Evolutionary conservation across 2,888 invertebrate species (phyloP).

Genomic region (Hipparchia semele): DNA sequence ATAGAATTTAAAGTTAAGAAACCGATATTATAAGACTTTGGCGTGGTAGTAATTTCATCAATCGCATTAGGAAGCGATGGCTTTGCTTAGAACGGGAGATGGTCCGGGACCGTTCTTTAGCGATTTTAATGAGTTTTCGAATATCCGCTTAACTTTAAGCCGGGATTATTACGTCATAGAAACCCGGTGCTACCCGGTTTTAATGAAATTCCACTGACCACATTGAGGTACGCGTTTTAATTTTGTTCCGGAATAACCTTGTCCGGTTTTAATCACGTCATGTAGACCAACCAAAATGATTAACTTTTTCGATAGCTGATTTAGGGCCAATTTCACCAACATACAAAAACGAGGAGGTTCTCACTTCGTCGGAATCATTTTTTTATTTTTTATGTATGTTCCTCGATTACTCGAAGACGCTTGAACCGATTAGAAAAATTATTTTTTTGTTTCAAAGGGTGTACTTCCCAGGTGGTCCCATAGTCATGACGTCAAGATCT

Average conservation of each 20-base stretch:
- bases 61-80: slow-evolving; percentile 34
- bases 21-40: background rate
- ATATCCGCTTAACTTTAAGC: slow-evolving; percentile 53
- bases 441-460: no score
- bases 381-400: no score
- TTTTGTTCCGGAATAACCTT: slow-evolving; percentile 41
- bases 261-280: slow-evolving; percentile 31
- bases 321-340: background rate
- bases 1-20: background rate
- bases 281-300: slow-evolving; percentile 8
- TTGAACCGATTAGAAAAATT: no score
- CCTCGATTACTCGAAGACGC: no score
- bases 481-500: no score
- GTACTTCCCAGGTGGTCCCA: no score
- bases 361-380: no score
- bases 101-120: slow-evolving; percentile 44
- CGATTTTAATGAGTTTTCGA: slow-evolving; percentile 58
- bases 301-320: background rate
- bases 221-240: slow-evolving; percentile 44
- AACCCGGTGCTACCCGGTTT: slow-evolving; percentile 46
- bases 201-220: slow-evolving; percentile 47
- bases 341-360: no score
- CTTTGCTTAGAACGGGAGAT: slow-evolving; percentile 26
- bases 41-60: slow-evolving; percentile 32
- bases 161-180: slow-evolving; percentile 56